A percentile compares a stretch with the other conserved stretches of the same genome.
phyloP scores from a whole-genome alignment of 1,140 invertebrate species.

The Pinna nobilis region DNA sequence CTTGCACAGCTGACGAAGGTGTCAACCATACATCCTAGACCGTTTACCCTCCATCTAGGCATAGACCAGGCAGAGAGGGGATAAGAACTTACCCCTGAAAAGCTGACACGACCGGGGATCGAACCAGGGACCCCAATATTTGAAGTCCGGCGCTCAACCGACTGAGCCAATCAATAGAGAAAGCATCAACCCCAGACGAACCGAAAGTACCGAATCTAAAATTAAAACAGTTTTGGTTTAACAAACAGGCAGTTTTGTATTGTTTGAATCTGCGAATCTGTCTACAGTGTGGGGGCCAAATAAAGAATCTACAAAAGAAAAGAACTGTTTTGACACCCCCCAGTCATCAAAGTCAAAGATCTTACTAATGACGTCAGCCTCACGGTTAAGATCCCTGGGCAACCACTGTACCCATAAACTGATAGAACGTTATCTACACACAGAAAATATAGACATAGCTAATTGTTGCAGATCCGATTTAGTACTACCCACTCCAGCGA shows the following conservation, averaged over 20 bases:
- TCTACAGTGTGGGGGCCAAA: conserved; percentile 29
- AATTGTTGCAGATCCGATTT: conserved; percentile 21
- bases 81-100: too few species aligned
- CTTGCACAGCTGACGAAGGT: too few species aligned
- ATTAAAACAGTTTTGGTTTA: too few species aligned
- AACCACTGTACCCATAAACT: conserved; percentile 30
- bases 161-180: conserved; percentile 31
- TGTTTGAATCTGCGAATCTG: conserved; percentile 26
- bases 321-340: conserved; percentile 11
- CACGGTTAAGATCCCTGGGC: conserved; percentile 17
- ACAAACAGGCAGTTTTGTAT: conserved; percentile 7
- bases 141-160: too few species aligned
- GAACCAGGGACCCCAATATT: too few species aligned
- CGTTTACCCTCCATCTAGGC: too few species aligned
- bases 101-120: too few species aligned
- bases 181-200: conserved; percentile 21
- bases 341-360: conserved; percentile 34
- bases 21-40: too few species aligned
- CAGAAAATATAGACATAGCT: conserved; percentile 23
- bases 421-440: conserved; percentile 14
- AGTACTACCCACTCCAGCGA: conserved; percentile 22
- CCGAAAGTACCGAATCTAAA: conserved; percentile 15
- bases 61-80: too few species aligned
- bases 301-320: conserved; percentile 10
- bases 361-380: conserved; percentile 9